Evolutionary conservation across 2,113 vertebrate genomes (phyloP).

Genomic region (Azemiops feae): DNA sequence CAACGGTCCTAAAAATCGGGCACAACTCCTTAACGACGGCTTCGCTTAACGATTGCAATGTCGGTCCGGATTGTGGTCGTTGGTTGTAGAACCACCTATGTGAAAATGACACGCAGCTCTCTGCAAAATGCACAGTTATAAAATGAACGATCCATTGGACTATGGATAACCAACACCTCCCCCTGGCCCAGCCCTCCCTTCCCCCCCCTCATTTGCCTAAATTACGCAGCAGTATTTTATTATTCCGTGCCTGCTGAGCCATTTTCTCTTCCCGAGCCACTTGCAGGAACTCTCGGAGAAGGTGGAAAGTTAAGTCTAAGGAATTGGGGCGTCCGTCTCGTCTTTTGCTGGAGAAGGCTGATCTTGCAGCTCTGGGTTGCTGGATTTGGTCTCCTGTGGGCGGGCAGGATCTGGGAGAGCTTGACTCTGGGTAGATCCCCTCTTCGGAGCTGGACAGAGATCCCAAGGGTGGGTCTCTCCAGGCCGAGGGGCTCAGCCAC

Average conservation of each 20-base stretch:
- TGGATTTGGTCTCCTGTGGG: fast-evolving
- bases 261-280: constrained; percentile 70
- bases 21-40: not conserved
- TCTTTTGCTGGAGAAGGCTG: constrained; percentile 36
- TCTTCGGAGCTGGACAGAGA: not conserved
- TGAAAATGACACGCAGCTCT: not conserved
- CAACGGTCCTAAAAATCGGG: no score
- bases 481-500: not conserved
- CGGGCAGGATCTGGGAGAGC: constrained; percentile 31
- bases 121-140: not conserved
- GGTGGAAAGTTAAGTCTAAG: constrained; percentile 68
- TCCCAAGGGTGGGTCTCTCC: not conserved
- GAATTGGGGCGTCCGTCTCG: constrained; percentile 62
- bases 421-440: not conserved
- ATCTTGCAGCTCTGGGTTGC: not conserved
- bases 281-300: constrained; percentile 66
- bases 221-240: constrained; percentile 66
- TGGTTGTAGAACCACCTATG: not conserved
- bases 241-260: constrained; percentile 66
- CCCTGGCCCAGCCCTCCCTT: not conserved
- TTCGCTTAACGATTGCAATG: not conserved
- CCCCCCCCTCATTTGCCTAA: constrained; percentile 65
- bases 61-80: not conserved
- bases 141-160: not conserved
- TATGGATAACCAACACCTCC: not conserved